phyloP scores from a whole-genome alignment of 2,888 invertebrate genomes.

The Latrodectus elegans region DNA sequence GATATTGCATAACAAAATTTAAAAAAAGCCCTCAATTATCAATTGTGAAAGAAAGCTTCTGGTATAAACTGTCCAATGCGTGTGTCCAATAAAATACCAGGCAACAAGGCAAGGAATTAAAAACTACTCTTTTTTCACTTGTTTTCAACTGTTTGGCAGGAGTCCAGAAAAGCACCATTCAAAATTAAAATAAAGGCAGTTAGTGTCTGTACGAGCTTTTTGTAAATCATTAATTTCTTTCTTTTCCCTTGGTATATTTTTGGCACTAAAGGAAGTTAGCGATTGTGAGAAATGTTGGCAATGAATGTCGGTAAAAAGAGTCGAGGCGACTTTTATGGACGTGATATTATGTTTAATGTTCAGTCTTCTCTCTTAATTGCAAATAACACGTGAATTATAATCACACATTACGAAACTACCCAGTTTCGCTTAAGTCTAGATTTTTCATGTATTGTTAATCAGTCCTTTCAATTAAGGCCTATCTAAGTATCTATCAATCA shows the following conservation, averaged over 20 bases:
- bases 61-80: too few species aligned
- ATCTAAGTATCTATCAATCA: too few species aligned
- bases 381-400: not conserved
- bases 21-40: too few species aligned
- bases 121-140: constrained; percentile 18
- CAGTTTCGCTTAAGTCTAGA: too few species aligned
- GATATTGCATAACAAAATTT: too few species aligned
- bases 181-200: constrained; percentile 58
- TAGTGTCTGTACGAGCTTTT: constrained; percentile 10
- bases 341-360: not conserved
- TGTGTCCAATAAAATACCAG: too few species aligned
- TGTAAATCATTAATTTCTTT: not conserved
- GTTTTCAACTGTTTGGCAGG: constrained; percentile 48
- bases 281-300: not conserved
- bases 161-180: constrained; percentile 43
- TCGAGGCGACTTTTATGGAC: not conserved
- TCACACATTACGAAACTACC: too few species aligned
- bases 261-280: not conserved
- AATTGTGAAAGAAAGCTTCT: too few species aligned
- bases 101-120: too few species aligned
- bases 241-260: not conserved
- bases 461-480: too few species aligned
- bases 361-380: not conserved
- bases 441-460: too few species aligned
- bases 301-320: not conserved